Base-by-base conservation (phyloP, 2,113 vertebrate genomes). In the Callithrix jacchus region DNA sequence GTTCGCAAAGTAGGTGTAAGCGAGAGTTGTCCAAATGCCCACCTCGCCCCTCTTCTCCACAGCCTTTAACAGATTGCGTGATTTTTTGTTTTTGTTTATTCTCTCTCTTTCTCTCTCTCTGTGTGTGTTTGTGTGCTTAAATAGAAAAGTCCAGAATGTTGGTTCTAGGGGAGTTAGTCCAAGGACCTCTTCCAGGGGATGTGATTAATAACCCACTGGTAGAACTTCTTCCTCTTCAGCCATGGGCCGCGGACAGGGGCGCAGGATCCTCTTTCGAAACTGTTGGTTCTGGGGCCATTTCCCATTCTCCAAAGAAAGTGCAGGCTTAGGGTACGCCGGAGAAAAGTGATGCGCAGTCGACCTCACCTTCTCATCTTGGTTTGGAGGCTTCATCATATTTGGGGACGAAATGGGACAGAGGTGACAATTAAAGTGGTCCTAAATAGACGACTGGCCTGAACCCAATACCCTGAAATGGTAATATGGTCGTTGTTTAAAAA, bases 381-480 rank as follows among this genome's bases (percentile, higher is more conserved):
- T 8, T 2, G 0, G 32, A 95, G 5, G 5, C 58, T 98, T 97
- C 96, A 96, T 97, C 96, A 96, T 95, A 98, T 98, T 97, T 98
- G 25, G 96, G 47, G 92, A 82, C 30, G 9, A 86, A 88, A 94
- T 25, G 32, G 88, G 93, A 85, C 64, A 87, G 27, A 93, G 56
- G 96, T 87, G 61, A 97, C 88, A 95, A 98, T 94, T 91, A 97
- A 98, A 97, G 98, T 32, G 81, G 47, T 96, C 97, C 96, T 98
- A 87, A 98, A 97, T 93, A 95, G 98, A 98, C 90, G 92, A 98
- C 98, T 98, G 98, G 98, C 98, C 97, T 98, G 98, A 98, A 98
- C 98, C 98, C 98, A 98, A 98, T 97, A 97, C 97, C 96, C 98
- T 98, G 98, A 98, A 98, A 98, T 99, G 98, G 98, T 98, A 99